Evolutionary conservation across 2,888 invertebrate genomes (phyloP).

Genomic region (Diplazon laetatorius): DNA sequence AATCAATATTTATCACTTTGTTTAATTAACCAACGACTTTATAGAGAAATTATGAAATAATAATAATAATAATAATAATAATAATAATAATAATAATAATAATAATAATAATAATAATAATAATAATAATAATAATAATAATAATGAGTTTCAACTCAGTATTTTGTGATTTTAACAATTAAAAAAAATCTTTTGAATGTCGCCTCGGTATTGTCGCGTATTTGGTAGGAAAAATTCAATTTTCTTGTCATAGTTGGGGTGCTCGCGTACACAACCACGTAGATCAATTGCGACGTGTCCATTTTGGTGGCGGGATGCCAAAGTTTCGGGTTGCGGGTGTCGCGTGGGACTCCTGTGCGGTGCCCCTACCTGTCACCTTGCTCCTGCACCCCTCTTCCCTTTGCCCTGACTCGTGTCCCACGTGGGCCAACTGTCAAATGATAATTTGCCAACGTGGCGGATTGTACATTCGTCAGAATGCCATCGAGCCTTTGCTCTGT

Average conservation of each 20-base stretch:
- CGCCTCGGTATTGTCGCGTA: neutral
- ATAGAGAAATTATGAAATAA: no score
- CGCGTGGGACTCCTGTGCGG: slow-evolving; percentile 54
- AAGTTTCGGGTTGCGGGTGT: slow-evolving; percentile 55
- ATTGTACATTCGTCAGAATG: slow-evolving; percentile 49
- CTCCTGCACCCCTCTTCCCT: slow-evolving; percentile 21
- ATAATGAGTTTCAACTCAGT: no score
- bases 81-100: no score
- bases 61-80: no score
- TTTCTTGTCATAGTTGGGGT: slow-evolving; percentile 14
- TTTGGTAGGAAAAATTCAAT: slow-evolving; percentile 23
- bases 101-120: no score
- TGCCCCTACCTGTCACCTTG: slow-evolving; percentile 56
- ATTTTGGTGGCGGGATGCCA: slow-evolving; percentile 52
- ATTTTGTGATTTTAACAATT: no score
- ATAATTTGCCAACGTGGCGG: slow-evolving; percentile 55
- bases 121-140: no score
- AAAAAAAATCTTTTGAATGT: no score
- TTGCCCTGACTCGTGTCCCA: slow-evolving; percentile 5
- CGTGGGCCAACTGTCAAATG: slow-evolving; percentile 50
- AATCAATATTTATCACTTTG: no score
- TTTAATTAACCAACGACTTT: no score
- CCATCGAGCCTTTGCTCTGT: slow-evolving; percentile 4
- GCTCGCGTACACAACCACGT: neutral
- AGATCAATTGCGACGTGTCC: slow-evolving; percentile 51